phyloP scores from a whole-genome alignment of 1,140 invertebrate genomes.

The Achatina immaculata region DNA sequence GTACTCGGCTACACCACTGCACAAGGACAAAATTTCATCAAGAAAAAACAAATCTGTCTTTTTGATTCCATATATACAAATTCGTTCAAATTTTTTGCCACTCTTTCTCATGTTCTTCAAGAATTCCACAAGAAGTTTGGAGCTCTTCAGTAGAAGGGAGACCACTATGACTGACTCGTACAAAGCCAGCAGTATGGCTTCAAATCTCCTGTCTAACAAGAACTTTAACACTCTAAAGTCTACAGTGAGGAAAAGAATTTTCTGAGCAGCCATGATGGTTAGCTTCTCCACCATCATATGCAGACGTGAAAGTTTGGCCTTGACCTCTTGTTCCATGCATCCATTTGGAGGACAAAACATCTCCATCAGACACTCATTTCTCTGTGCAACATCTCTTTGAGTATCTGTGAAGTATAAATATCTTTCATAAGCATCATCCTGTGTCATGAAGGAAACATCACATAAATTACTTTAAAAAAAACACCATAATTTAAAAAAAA shows the following conservation, averaged over 20 bases:
- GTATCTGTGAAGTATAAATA: background rate
- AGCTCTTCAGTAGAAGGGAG: slow-evolving; percentile 14
- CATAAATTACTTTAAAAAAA: too few relatives aligned
- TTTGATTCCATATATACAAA: slow-evolving; percentile 15
- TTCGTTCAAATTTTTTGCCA: slow-evolving; percentile 3
- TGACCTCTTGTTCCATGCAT: background rate
- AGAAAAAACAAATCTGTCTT: slow-evolving; percentile 3
- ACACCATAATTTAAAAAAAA: too few relatives aligned
- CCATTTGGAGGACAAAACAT: slow-evolving; percentile 4
- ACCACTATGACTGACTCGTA: slow-evolving; percentile 11
- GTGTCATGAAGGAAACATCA: too few relatives aligned
- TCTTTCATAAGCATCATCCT: too few relatives aligned
- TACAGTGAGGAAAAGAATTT: slow-evolving; percentile 11
- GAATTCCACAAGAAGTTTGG: background rate
- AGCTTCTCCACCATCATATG: slow-evolving; percentile 7
- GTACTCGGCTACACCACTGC: slow-evolving; percentile 19
- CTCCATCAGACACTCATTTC: slow-evolving; percentile 3
- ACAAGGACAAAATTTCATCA: slow-evolving; percentile 12
- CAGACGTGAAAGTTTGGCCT: background rate
- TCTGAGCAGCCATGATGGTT: slow-evolving; percentile 10
- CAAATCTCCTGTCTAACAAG: background rate
- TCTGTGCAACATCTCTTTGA: background rate
- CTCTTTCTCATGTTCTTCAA: background rate
- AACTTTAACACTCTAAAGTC: background rate
- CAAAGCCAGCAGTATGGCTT: slow-evolving; percentile 1